Evolutionary conservation across 2,797 vertebrate genomes (phyloP).

Genomic region (Lacerta viridis): DNA sequence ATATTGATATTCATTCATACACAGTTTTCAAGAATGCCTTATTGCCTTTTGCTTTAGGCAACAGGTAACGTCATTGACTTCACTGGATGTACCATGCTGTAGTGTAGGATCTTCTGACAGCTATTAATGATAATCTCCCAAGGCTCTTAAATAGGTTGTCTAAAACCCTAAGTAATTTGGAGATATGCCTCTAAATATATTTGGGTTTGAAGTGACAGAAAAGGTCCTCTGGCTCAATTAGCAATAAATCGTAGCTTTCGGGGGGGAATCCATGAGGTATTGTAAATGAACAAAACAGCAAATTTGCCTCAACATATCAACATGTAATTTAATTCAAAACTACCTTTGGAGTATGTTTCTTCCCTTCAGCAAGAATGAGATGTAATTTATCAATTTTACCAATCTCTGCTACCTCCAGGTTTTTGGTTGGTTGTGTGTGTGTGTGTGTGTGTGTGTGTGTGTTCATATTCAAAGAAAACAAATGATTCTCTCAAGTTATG

Average conservation of each 20-base stretch:
- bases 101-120: conserved; percentile 47
- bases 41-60: conserved; percentile 59
- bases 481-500: conserved; percentile 45
- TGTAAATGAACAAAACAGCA: conserved; percentile 52
- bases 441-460: neutral
- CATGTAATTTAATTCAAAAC: conserved; percentile 58
- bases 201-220: conserved; percentile 65
- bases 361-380: conserved; percentile 34
- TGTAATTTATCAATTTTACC: conserved; percentile 49
- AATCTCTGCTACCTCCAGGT: conserved; percentile 39
- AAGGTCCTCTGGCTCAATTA: conserved; percentile 62
- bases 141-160: conserved; percentile 70
- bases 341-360: conserved; percentile 15
- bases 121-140: conserved; percentile 75
- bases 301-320: conserved; percentile 53
- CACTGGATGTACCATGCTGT: conserved; percentile 60
- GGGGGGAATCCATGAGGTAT: conserved; percentile 45
- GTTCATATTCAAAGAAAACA: conserved; percentile 47
- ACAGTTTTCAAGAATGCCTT: conserved; percentile 22
- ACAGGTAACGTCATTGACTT: conserved; percentile 60
- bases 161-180: conserved; percentile 66
- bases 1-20: conserved; percentile 22
- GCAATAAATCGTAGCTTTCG: conserved; percentile 60
- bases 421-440: too few species aligned
- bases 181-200: conserved; percentile 62